A percentile compares a stretch with the other conserved stretches of the same genome.
Evolutionary conservation across 2,113 vertebrate species (phyloP).

Genomic region (Corythaeola cristata): DNA sequence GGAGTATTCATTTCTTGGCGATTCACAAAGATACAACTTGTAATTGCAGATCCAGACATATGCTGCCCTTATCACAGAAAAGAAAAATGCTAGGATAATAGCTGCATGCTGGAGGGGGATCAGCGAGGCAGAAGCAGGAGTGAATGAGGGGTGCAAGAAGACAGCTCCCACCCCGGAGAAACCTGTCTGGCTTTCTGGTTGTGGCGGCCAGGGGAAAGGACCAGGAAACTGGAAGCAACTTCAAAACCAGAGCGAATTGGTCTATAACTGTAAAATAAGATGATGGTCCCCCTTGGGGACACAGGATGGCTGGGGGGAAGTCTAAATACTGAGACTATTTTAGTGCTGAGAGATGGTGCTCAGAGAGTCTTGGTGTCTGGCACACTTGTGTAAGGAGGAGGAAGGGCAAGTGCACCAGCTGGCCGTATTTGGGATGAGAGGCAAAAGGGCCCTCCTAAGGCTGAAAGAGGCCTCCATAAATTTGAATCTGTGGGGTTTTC

Average conservation of each 20-base stretch:
- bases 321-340: not conserved
- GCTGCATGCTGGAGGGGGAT: not conserved
- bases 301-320: not conserved
- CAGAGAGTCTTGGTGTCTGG: not conserved
- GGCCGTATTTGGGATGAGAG: not conserved
- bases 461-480: not conserved
- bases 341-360: not conserved
- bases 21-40: conserved; percentile 24
- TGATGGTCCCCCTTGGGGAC: not conserved
- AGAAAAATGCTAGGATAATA: not conserved
- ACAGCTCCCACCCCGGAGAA: not conserved
- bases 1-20: conserved; percentile 32
- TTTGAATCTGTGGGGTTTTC: not conserved
- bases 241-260: not conserved
- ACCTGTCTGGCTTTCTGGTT: not conserved
- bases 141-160: not conserved
- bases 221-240: not conserved
- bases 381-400: not conserved
- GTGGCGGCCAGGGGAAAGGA: not conserved
- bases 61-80: conserved; percentile 23
- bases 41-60: conserved; percentile 45
- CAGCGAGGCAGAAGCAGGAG: not conserved
- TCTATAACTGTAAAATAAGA: not conserved
- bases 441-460: not conserved
- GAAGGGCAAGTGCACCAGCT: not conserved